Evolutionary conservation across 2,888 invertebrate genomes (phyloP).

Genomic region (Latrodectus hesperus): DNA sequence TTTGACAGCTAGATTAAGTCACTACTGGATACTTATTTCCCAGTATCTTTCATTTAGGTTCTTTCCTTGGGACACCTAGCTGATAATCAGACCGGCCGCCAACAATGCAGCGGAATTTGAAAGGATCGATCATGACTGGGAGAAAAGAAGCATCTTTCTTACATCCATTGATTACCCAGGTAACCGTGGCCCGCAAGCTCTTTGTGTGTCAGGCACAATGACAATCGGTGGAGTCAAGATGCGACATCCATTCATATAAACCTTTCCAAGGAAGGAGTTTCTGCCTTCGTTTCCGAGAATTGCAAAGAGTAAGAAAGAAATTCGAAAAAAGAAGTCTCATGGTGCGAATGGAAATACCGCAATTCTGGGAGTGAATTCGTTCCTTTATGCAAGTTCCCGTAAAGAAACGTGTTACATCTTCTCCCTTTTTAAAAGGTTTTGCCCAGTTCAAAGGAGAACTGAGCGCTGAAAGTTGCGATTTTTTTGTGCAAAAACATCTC

Average conservation of each 20-base stretch:
- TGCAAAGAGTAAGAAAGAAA: neutral
- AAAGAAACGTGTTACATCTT: neutral
- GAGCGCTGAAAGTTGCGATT: too few species aligned
- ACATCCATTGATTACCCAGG: conserved; percentile 43
- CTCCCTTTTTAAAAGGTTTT: too few species aligned
- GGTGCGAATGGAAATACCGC: neutral
- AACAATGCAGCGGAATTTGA: conserved; percentile 23
- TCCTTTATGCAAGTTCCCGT: neutral
- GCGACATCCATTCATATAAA: conserved; percentile 30
- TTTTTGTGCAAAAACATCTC: too few species aligned
- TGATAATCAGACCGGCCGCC: conserved; percentile 25
- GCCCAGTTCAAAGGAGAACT: too few species aligned
- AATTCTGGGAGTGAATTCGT: neutral
- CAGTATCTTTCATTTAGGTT: conserved; percentile 45
- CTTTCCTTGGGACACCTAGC: conserved; percentile 22
- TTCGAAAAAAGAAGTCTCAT: neutral
- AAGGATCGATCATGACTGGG: conserved; percentile 22
- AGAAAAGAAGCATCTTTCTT: conserved; percentile 26
- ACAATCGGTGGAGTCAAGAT: conserved; percentile 27
- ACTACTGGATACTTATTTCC: conserved; percentile 24
- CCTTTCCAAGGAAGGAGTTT: conserved; percentile 7
- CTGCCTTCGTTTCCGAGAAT: neutral
- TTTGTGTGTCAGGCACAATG: conserved; percentile 27
- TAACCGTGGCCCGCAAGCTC: conserved; percentile 28
- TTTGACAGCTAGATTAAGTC: conserved; percentile 46